Evolutionary conservation across 2,888 invertebrate genomes (phyloP).

Genomic region (Trissolcus japonicus): DNA sequence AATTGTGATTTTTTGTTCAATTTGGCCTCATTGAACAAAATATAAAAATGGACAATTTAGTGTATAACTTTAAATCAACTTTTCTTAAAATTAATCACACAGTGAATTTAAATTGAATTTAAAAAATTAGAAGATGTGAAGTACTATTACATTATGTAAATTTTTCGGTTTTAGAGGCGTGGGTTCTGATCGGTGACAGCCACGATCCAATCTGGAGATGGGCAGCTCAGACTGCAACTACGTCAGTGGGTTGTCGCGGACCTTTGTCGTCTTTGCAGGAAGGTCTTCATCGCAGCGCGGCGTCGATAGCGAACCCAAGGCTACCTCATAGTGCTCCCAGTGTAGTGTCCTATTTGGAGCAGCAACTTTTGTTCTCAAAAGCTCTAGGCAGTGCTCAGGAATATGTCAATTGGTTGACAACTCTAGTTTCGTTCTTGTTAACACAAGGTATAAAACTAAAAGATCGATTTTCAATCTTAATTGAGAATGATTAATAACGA

Average conservation of each 20-base stretch:
- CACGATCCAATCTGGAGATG: slow-evolving; percentile 76
- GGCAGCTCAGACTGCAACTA: slow-evolving; percentile 73
- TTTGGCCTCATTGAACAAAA: too few species aligned
- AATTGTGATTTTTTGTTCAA: slow-evolving; percentile 61
- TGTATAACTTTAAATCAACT: too few species aligned
- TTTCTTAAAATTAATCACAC: too few species aligned
- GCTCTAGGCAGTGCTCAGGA: slow-evolving; percentile 84
- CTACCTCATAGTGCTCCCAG: slow-evolving; percentile 68
- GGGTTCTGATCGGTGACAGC: slow-evolving; percentile 78
- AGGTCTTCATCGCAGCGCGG: slow-evolving; percentile 70
- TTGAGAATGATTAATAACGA: not conserved
- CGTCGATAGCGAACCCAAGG: slow-evolving; percentile 67
- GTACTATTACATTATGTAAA: too few species aligned
- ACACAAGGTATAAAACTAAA: slow-evolving; percentile 67
- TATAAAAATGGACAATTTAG: too few species aligned
- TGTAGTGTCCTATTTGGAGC: slow-evolving; percentile 79
- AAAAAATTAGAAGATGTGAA: too few species aligned
- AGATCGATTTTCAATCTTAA: not conserved
- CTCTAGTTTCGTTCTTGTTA: slow-evolving; percentile 78
- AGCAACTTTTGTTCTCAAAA: slow-evolving; percentile 84
- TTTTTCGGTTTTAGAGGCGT: slow-evolving; percentile 66
- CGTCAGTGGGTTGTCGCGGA: slow-evolving; percentile 69
- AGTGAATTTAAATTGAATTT: too few species aligned
- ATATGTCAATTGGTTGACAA: slow-evolving; percentile 86
- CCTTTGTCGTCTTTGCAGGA: slow-evolving; percentile 74